A percentile compares a stretch with the other conserved stretches of the same genome.
These are phyloP conservation scores for Cenopis cana DNA, from an alignment of 2,888 invertebrate species.

Conservation along the genomic window DNA sequence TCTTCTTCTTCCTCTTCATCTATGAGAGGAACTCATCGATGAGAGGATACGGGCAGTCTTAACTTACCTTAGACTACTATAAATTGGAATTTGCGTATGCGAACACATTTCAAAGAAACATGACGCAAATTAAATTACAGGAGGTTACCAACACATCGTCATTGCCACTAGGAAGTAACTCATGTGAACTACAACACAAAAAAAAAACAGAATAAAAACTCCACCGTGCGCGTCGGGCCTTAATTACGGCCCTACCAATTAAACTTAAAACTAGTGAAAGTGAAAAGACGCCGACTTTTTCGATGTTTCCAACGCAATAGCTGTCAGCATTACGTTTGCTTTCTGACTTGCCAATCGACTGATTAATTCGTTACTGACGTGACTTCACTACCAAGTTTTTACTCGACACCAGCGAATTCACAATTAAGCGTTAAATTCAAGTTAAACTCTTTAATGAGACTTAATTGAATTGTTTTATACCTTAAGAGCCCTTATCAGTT, in stretches of 20 bases:
- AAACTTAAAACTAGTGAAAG: conserved; percentile 48
- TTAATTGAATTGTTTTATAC: conserved; percentile 42
- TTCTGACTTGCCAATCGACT: conserved; percentile 61
- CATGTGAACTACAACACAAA: no score
- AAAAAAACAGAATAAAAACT: no score
- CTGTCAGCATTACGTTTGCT: conserved; percentile 62
- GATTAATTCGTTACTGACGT: conserved; percentile 54
- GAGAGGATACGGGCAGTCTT: no score
- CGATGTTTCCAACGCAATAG: conserved; percentile 53
- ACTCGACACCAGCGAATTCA: conserved; percentile 58
- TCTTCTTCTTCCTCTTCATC: no score
- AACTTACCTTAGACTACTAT: no score
- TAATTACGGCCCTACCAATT: conserved; percentile 35
- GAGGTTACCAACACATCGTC: no score
- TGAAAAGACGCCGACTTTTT: conserved; percentile 50
- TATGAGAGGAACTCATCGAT: no score
- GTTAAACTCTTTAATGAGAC: conserved; percentile 16
- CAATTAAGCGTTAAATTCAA: conserved; percentile 64
- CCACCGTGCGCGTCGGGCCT: conserved; percentile 5
- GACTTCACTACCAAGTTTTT: conserved; percentile 52
- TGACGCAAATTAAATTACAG: not conserved
- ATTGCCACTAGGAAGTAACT: no score
- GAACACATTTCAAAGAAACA: no score
- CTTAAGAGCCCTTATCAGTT: no score
- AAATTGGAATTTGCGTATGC: no score